Evolutionary conservation across 1,140 invertebrate species (phyloP), one percentile per base, ranked within the genome.

Genomic region (Pachypsylla venusta): DNA sequence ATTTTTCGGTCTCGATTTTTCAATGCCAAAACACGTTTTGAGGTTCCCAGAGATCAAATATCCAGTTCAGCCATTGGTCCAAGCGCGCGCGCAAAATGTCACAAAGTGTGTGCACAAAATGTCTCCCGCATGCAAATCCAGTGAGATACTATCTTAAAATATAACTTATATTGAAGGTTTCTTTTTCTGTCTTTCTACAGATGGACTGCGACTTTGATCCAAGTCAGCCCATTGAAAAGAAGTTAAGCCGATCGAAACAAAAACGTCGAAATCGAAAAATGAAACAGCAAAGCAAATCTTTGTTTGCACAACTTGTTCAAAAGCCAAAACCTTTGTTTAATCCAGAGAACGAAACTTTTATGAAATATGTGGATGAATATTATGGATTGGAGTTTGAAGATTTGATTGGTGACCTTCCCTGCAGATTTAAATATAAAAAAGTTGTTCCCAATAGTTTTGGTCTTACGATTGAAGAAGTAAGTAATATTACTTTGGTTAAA

Each of bases 331-430:
- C 81, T 7, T 35, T 60, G 22, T 67, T 89, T 73, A 80, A 95
- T 76, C 87, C 90, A 0, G 74, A 78, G 59, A 75, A 87, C 42
- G 81, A 84, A 69, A 81, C 82, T 1, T 93, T 91, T 74, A 78
- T 86, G 53, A 77, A 95, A 64, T 95, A 95, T 70, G 81, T 93
- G 66, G 87, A 96, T 70, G 90, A 96, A 70, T 95, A 95, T 73
- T 97, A 96, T 68, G 82, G 85, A 63, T 74, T 97, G 61, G 89
- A 95, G 71, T 97, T 85, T 74, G 94, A 98, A 70, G 95, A 98
- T 73, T 80, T 97, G 30, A 85, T 98, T 60, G 89, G 82, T 1
- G 90, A 95, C 71, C 68, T 87, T 59, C 89, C 89, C 0, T 95
- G 91, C 64, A 78, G 89, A 67, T 98, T 96, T 71, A 93, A 93